A percentile compares a stretch with the other conserved stretches of the same genome.
phyloP scores from a whole-genome alignment of 35 echinoderm and acorn worm genomes.

The Acanthaster planci region DNA sequence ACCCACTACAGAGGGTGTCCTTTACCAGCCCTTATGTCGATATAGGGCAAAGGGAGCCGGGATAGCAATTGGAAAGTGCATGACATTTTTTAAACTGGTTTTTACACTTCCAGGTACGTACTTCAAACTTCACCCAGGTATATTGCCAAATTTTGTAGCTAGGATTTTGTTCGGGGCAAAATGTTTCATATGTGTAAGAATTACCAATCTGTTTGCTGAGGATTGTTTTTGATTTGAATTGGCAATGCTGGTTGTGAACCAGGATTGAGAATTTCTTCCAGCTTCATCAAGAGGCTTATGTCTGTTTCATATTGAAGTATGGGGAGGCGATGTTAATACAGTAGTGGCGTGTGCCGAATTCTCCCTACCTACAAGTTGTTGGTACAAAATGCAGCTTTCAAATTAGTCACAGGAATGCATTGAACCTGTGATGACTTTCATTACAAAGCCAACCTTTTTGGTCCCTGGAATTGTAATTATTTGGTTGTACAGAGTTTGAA shows the following conservation, averaged over 20 bases:
- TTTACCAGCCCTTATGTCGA: too few relatives aligned
- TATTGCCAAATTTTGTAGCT: too few relatives aligned
- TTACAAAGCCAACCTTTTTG: too few relatives aligned
- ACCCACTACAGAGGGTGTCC: too few relatives aligned
- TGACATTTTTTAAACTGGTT: too few relatives aligned
- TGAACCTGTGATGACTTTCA: too few relatives aligned
- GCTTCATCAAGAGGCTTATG: constrained; percentile 28
- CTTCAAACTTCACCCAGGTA: too few relatives aligned
- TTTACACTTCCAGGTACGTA: too few relatives aligned
- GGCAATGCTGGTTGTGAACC: constrained; percentile 1
- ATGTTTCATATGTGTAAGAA: too few relatives aligned
- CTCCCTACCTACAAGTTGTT: constrained; percentile 14
- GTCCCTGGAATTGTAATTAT: constrained; percentile 11
- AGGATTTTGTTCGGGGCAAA: too few relatives aligned
- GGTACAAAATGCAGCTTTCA: neutral
- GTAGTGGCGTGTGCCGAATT: neutral
- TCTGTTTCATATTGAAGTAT: constrained; percentile 22
- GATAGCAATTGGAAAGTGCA: too few relatives aligned
- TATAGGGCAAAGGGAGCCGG: too few relatives aligned
- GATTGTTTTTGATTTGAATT: constrained; percentile 9
- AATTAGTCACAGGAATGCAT: neutral
- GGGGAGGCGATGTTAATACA: neutral
- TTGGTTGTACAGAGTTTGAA: constrained; percentile 18
- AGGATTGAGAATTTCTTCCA: constrained; percentile 29
- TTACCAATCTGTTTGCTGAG: neutral